phyloP scores from a whole-genome alignment of 2,113 vertebrate genomes.

The Pelmatolapia mariae region DNA sequence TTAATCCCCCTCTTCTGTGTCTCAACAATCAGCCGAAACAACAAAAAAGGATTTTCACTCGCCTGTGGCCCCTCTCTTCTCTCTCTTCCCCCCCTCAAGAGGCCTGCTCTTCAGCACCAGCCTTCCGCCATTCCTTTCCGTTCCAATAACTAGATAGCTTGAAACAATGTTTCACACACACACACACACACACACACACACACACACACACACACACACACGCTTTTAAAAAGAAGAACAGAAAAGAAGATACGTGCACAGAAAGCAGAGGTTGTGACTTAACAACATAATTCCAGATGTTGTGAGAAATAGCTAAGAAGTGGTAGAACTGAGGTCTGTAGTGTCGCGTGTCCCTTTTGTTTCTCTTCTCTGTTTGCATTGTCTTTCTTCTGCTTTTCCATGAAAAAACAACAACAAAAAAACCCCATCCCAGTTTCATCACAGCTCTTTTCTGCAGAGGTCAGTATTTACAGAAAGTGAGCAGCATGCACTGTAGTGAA shows the following conservation, averaged over 20 bases:
- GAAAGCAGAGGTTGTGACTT: not conserved
- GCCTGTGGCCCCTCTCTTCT: constrained; percentile 17
- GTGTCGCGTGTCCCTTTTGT: not conserved
- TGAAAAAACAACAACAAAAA: not conserved
- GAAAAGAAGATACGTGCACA: not conserved
- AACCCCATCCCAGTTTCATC: constrained; percentile 31
- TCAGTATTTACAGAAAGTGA: not conserved
- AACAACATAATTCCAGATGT: not conserved
- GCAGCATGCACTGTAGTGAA: not conserved
- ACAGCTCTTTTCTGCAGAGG: not conserved
- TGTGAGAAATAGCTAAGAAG: not conserved
- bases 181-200: not conserved
- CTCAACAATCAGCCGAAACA: constrained; percentile 56
- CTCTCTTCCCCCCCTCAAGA: constrained; percentile 26
- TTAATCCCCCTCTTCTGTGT: constrained; percentile 35
- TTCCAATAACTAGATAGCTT: constrained; percentile 63
- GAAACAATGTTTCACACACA: constrained; percentile 40
- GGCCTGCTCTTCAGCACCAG: constrained; percentile 54
- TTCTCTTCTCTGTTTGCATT: not conserved
- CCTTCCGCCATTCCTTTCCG: constrained; percentile 42
- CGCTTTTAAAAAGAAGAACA: not conserved
- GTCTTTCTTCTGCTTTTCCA: not conserved
- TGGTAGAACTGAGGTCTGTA: not conserved
- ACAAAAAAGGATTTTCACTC: constrained; percentile 47
- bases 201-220: not conserved